Conservation (phyloP, 2,113 vertebrate species). For the Coregonus clupeaformis region DNA sequence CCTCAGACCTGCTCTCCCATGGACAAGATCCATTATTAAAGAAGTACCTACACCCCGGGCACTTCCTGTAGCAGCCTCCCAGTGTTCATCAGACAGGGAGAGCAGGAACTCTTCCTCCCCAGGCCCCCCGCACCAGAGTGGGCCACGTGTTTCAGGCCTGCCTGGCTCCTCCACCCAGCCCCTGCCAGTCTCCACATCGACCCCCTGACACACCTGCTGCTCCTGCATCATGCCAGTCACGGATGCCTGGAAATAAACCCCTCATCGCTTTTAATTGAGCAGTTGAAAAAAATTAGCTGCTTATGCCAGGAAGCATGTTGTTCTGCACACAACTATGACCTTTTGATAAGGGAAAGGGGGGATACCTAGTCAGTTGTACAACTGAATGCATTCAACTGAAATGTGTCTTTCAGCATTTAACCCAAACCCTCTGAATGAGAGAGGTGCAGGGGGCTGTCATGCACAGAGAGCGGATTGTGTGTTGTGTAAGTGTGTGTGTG, state of each 20-base stretch:
- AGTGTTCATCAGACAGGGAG: constrained; percentile 68
- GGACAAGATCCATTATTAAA: constrained; percentile 69
- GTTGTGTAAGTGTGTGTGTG: neutral
- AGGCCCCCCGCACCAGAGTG: constrained; percentile 34
- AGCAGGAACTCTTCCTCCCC: constrained; percentile 67
- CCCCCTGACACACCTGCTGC: neutral
- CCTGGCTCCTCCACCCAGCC: constrained; percentile 42
- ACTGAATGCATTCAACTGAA: no score
- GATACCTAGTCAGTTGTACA: no score
- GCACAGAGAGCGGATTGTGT: constrained; percentile 29
- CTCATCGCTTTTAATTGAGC: constrained; percentile 45
- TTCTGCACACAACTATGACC: constrained; percentile 49
- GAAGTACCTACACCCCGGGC: constrained; percentile 51
- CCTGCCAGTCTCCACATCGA: constrained; percentile 17
- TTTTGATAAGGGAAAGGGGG: constrained; percentile 32
- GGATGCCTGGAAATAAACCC: constrained; percentile 27
- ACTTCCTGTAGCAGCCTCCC: constrained; percentile 59
- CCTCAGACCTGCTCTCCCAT: constrained; percentile 37
- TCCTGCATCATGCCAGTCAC: constrained; percentile 1
- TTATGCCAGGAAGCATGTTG: constrained; percentile 22
- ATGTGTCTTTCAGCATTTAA: no score
- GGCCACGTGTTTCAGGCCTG: constrained; percentile 46
- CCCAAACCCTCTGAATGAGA: no score
- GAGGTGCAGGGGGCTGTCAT: constrained; percentile 4
- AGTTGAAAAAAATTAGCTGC: constrained; percentile 21